phyloP scores from a whole-genome alignment of 2,113 vertebrate genomes.

The Myrmecobius fasciatus region DNA sequence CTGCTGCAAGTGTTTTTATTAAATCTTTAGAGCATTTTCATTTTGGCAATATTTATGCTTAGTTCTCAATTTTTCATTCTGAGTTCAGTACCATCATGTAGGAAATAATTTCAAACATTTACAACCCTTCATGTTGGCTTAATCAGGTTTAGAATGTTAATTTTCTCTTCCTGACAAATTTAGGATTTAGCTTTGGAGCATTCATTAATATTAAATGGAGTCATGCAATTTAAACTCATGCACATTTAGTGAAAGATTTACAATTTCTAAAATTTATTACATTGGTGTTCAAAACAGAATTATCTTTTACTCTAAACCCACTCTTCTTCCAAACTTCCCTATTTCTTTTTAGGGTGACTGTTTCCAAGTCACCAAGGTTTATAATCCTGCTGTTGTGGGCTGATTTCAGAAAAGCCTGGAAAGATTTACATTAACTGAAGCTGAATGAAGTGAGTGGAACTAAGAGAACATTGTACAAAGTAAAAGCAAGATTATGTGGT shows the following conservation, averaged over 20 bases:
- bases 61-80: slow-evolving; percentile 23
- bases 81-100: slow-evolving; percentile 44
- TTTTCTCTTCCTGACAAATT: slow-evolving; percentile 2
- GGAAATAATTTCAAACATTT: slow-evolving; percentile 46
- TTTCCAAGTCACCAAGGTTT: background rate
- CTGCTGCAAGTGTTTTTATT: slow-evolving; percentile 32
- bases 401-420: no score
- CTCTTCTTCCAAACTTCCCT: background rate
- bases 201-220: slow-evolving; percentile 14
- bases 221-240: slow-evolving; percentile 27
- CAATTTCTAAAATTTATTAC: background rate
- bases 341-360: background rate
- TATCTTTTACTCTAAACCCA: background rate
- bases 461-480: no score
- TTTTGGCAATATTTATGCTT: slow-evolving; percentile 16
- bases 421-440: no score
- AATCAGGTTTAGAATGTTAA: slow-evolving; percentile 41
- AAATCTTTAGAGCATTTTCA: slow-evolving; percentile 22
- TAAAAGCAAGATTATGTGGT: no score
- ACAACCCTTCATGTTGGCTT: background rate
- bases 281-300: background rate
- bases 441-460: no score
- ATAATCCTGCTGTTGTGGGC: background rate
- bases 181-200: background rate
- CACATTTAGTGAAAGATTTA: background rate